phyloP scores from a whole-genome alignment of 2,797 vertebrate species.

The Squalus acanthias region DNA sequence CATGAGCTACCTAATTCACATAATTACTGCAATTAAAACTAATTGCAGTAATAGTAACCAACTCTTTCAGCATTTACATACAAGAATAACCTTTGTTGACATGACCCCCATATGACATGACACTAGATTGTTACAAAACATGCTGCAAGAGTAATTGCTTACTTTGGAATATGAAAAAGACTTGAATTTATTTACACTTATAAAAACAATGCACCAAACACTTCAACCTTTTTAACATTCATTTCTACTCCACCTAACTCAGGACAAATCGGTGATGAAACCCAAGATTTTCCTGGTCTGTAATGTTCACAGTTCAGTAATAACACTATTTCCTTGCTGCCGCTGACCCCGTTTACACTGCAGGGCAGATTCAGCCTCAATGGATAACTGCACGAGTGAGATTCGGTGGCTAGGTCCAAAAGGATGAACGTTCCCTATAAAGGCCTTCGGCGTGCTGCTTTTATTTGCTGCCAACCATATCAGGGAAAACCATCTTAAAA shows the following conservation, averaged over 20 bases:
- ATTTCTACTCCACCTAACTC: neutral
- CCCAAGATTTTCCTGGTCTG: neutral
- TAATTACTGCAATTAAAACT: conserved; percentile 35
- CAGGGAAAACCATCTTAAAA: neutral
- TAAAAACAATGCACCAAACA: neutral
- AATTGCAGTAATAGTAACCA: conserved; percentile 29
- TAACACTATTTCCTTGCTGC: neutral
- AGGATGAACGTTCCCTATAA: neutral
- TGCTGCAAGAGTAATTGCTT: neutral
- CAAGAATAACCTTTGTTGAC: conserved; percentile 37
- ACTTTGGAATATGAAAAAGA: neutral
- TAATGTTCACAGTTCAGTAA: neutral
- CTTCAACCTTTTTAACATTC: neutral
- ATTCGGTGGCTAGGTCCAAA: neutral
- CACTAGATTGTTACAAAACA: conserved; percentile 17
- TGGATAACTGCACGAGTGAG: neutral
- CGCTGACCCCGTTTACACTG: neutral
- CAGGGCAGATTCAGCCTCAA: neutral
- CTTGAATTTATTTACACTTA: neutral
- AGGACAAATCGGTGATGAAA: neutral
- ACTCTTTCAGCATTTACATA: conserved; percentile 19
- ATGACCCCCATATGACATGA: conserved; percentile 3
- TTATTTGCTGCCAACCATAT: neutral
- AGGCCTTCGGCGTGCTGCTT: neutral
- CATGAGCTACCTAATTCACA: conserved; percentile 29